phyloP scores from a whole-genome alignment of 2,888 invertebrate species.

The Dyspetes luteomarginatus region DNA sequence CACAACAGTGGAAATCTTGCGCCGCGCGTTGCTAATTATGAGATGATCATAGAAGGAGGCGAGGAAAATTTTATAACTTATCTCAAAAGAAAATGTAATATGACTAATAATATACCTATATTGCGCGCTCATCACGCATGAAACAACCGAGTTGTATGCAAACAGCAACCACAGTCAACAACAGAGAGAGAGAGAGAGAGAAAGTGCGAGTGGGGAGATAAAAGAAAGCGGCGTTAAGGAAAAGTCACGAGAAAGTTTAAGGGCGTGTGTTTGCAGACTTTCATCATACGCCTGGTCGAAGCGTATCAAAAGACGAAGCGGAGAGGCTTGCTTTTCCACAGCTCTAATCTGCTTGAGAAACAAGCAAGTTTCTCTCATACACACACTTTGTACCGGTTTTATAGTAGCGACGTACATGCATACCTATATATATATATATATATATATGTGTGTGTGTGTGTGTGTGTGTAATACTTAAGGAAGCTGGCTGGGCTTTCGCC shows the following conservation, averaged over 20 bases:
- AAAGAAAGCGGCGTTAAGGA: constrained; percentile 28
- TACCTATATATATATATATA: neutral
- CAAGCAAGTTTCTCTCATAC: constrained; percentile 23
- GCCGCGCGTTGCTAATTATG: constrained; percentile 38
- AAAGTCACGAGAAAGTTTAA: constrained; percentile 2
- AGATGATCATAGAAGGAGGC: neutral
- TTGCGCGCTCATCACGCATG: constrained; percentile 41
- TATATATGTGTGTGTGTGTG: neutral
- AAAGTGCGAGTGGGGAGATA: constrained; percentile 13
- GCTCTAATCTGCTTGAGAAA: constrained; percentile 50
- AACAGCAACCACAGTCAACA: neutral
- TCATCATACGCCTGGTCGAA: constrained; percentile 49
- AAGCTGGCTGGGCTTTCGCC: constrained; percentile 8
- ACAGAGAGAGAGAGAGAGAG: neutral
- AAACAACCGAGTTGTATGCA: constrained; percentile 43
- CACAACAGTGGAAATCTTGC: neutral
- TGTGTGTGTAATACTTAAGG: constrained; percentile 9
- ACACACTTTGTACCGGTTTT: too few relatives aligned
- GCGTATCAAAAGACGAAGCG: constrained; percentile 53
- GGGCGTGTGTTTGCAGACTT: constrained; percentile 49
- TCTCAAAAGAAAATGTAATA: constrained; percentile 9
- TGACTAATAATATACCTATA: neutral
- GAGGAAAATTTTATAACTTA: neutral
- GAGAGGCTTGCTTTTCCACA: constrained; percentile 23
- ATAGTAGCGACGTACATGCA: too few relatives aligned